Evolutionary conservation across 1,140 invertebrate species (phyloP).

Genomic region (Bombus huntii): DNA sequence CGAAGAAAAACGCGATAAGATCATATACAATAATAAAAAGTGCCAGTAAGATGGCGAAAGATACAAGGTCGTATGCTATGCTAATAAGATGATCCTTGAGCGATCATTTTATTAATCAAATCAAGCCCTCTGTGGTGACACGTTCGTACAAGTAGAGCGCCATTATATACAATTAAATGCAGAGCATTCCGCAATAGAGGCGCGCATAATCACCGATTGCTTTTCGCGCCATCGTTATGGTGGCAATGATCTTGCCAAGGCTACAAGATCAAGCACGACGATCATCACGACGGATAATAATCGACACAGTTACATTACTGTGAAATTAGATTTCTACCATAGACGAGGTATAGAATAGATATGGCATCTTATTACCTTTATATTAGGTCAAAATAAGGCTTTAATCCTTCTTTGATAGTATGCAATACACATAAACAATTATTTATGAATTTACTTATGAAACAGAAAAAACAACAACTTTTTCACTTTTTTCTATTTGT

Average conservation of each 20-base stretch:
- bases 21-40: neutral
- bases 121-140: neutral
- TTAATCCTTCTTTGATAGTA: neutral
- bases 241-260: constrained; percentile 64
- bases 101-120: constrained; percentile 12
- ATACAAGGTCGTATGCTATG: neutral
- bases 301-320: neutral
- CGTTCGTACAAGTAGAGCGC: constrained; percentile 13
- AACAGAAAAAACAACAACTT: too few species aligned
- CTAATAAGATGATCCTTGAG: constrained; percentile 17
- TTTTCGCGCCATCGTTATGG: constrained; percentile 3
- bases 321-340: neutral
- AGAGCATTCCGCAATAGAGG: constrained; percentile 14
- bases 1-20: neutral
- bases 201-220: constrained; percentile 8
- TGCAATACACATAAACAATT: neutral
- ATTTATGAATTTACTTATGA: too few species aligned
- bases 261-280: constrained; percentile 37
- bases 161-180: constrained; percentile 20
- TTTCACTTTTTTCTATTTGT: too few species aligned
- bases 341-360: neutral
- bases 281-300: constrained; percentile 2
- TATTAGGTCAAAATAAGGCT: neutral
- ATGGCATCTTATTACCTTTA: neutral
- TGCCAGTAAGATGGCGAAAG: neutral